Conservation (phyloP, 2,888 invertebrate genomes). For the Taenaris catops region DNA sequence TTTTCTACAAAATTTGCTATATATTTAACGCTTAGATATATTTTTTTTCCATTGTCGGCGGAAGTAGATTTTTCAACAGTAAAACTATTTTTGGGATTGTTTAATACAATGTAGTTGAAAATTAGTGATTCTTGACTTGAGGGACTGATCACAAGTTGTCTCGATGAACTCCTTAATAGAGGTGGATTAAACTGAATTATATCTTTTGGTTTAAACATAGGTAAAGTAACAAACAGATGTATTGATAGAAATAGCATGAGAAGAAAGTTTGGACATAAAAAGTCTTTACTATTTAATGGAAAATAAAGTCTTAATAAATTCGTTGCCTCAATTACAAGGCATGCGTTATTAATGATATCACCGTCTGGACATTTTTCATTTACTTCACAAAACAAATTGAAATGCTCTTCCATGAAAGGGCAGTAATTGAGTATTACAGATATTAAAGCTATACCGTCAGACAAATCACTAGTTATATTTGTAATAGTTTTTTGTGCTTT, state of each 20-base stretch:
- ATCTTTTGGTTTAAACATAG: conserved; percentile 68
- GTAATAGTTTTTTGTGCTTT: conserved; percentile 42
- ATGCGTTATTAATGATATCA: conserved; percentile 77
- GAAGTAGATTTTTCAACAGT: conserved; percentile 51
- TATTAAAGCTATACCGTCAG: conserved; percentile 77
- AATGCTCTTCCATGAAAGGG: conserved; percentile 72
- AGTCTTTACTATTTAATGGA: conserved; percentile 68
- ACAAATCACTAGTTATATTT: conserved; percentile 73
- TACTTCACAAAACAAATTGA: conserved; percentile 62
- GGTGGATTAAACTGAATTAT: conserved; percentile 62
- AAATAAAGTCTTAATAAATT: conserved; percentile 75
- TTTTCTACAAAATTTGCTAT: conserved; percentile 53
- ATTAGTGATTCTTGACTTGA: conserved; percentile 55
- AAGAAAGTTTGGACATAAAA: conserved; percentile 73
- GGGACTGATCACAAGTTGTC: conserved; percentile 57
- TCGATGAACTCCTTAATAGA: conserved; percentile 54
- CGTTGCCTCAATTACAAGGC: conserved; percentile 75
- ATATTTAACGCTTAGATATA: conserved; percentile 54
- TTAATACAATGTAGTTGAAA: conserved; percentile 49
- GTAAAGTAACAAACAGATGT: conserved; percentile 77
- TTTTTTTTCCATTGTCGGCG: conserved; percentile 55
- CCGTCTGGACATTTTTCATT: conserved; percentile 47
- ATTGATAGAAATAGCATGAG: conserved; percentile 80
- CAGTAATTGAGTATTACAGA: conserved; percentile 78
- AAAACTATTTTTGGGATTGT: conserved; percentile 51